Conservation (phyloP, 2,113 vertebrate species). For the Pongo abelii region DNA sequence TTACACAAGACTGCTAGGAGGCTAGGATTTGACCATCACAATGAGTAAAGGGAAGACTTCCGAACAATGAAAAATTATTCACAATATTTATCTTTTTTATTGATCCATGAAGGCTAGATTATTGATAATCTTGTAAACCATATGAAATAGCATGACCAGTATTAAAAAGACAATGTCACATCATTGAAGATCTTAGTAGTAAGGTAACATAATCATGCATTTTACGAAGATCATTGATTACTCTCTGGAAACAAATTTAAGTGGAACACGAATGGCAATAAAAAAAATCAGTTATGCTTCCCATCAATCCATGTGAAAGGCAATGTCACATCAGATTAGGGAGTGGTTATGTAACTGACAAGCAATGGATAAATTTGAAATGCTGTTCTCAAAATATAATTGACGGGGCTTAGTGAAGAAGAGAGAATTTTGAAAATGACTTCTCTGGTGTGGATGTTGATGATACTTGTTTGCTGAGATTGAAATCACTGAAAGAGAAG, state of each 20-base stretch:
- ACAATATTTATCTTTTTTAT: background rate
- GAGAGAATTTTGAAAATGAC: background rate
- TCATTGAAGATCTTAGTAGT: background rate
- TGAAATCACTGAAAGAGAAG: background rate
- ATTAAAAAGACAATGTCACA: background rate
- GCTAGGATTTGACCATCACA: background rate
- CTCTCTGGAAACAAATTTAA: background rate
- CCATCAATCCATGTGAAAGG: background rate
- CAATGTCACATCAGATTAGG: background rate
- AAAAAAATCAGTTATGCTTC: background rate
- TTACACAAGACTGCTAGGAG: background rate
- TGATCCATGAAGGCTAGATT: background rate
- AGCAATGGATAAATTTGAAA: background rate
- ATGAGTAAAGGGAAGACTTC: background rate
- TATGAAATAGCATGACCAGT: background rate
- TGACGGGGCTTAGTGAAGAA: background rate
- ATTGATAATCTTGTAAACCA: background rate
- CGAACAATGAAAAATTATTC: background rate
- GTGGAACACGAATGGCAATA: background rate
- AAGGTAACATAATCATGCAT: fast-evolving
- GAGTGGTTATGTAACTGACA: background rate
- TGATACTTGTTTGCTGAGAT: background rate
- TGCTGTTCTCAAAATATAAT: background rate
- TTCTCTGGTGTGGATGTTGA: background rate
- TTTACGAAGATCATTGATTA: background rate